Base-by-base conservation (phyloP, 2,888 invertebrate species). In the Heliconius hortense region DNA sequence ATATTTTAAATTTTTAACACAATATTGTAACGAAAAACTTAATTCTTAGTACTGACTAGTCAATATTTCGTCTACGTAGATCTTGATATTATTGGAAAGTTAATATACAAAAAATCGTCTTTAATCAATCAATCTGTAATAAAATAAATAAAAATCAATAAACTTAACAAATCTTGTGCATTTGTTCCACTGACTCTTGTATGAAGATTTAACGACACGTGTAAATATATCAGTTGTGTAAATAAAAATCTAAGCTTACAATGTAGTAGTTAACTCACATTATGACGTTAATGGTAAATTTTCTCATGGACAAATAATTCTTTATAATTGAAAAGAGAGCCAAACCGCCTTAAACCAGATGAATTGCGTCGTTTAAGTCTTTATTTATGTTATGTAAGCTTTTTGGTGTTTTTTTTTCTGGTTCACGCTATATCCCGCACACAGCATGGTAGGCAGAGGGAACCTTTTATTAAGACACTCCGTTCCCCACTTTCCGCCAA, bases 181-280 rank as follows among this genome's bases (percentile, higher is more conserved):
- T 35, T n/a, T 64, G 24, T 10, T n/a, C 11, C 21, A 63, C 0
- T 31, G 2, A 28, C 13, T 70, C 18, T 35, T 59, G 24, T 59
- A 24, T 48, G 28, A 26, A 39, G 13, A 48, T 21, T 18, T 48
- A 18, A 18, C 5, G 5, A 48, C 48, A 59, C 56, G 31, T 31
- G 31, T 35, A 48, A 62, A 68, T 63, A 64, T 53, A 70, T 68
- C 86, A 85, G 80, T 81, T 87, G 87, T 80, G 73, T 72, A 83
- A 86, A 87, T 78, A 84, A 80, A 75, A 82, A 79, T 67, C 79
- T 68, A 67, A 73, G 76, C 72, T 75, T 67, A 86, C 83, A 85
- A 85, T 85, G 78, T 74, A 78, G 81, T 86, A 81, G 81, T 85
- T 85, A 84, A 78, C 71, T 74, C 72, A 74, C 81, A 79, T 77